A percentile compares a stretch with the other conserved stretches of the same genome.
Conservation (phyloP, 2,113 vertebrate genomes). For the Dicaeum eximium region DNA sequence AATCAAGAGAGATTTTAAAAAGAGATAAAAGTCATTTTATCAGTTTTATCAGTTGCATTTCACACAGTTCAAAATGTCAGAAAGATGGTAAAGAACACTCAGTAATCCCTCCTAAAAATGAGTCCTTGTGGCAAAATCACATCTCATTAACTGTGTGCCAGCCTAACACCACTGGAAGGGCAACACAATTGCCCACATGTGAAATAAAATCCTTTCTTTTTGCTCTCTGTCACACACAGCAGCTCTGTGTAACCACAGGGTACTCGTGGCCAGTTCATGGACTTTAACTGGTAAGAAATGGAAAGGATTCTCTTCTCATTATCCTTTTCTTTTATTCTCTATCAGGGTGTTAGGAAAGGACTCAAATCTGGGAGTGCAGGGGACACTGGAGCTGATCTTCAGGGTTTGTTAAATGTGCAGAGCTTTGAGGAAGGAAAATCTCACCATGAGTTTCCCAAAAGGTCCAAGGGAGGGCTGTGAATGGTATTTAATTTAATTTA, state of each 20-base stretch:
- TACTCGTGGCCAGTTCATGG: rapidly evolving
- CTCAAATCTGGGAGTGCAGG: background rate
- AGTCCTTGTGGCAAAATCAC: background rate
- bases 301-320: background rate
- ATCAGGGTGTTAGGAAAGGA: background rate
- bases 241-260: background rate
- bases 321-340: background rate
- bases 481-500: background rate
- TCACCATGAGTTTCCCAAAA: background rate
- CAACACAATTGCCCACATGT: background rate
- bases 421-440: background rate
- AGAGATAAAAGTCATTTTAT: background rate
- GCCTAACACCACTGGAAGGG: background rate
- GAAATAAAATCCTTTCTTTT: background rate
- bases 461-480: background rate
- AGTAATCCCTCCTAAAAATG: background rate
- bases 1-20: background rate
- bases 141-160: background rate
- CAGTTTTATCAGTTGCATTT: background rate
- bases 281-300: background rate
- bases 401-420: background rate
- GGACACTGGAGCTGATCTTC: background rate
- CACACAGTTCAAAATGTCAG: background rate
- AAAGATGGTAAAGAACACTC: background rate
- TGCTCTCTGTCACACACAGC: background rate